Conservation (phyloP, 2,113 vertebrate species). For the Podilymbus podiceps region DNA sequence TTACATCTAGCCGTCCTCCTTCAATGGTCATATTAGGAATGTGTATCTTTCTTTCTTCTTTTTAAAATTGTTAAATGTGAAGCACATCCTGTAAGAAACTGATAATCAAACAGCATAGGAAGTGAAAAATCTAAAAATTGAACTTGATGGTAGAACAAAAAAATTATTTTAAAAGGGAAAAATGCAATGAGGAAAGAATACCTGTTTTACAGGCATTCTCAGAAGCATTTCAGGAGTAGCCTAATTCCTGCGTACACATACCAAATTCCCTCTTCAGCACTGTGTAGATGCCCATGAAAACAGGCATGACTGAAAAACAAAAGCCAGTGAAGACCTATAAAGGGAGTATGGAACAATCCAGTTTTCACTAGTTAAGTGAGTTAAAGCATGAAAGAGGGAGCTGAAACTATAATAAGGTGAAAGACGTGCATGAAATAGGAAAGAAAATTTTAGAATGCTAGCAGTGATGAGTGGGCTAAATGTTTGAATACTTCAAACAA, state of each 20-base stretch:
- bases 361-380: conserved; percentile 33
- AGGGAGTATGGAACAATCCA: conserved; percentile 15
- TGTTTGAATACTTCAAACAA: background rate
- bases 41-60: background rate
- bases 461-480: background rate
- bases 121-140: background rate
- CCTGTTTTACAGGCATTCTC: background rate
- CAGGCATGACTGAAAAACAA: conserved; percentile 45
- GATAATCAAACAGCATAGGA: background rate
- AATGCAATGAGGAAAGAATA: background rate
- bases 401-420: conserved; percentile 4
- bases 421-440: background rate
- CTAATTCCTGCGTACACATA: background rate
- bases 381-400: conserved; percentile 38
- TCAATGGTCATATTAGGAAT: background rate
- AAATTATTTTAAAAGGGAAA: background rate
- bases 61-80: background rate
- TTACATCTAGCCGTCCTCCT: background rate
- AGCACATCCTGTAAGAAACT: background rate
- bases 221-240: background rate
- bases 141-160: background rate
- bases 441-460: conserved; percentile 13
- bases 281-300: conserved; percentile 31
- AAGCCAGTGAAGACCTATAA: conserved; percentile 24
- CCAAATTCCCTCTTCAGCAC: background rate